Percentiles rank a stretch among this genome's conserved stretches.
Evolutionary conservation across 2,888 invertebrate species (phyloP).

Genomic region (Leuctra nigra): DNA sequence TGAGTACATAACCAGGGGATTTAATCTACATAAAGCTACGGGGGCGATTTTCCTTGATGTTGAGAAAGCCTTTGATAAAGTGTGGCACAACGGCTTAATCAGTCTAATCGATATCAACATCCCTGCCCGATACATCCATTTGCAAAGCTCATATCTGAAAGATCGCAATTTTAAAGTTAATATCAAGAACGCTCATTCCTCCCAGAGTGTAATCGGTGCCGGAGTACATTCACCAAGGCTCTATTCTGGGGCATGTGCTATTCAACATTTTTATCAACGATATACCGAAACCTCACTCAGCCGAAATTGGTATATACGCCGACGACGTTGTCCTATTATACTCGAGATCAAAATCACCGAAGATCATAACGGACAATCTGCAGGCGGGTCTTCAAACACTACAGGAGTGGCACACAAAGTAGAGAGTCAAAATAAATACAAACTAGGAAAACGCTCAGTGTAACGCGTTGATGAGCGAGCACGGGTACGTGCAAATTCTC

Average conservation of each 20-base stretch:
- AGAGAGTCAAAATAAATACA: slow-evolving; percentile 26
- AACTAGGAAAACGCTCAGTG: too few species aligned
- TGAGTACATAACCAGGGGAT: slow-evolving; percentile 30
- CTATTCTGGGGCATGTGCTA: slow-evolving; percentile 30
- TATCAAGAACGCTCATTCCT: slow-evolving; percentile 26
- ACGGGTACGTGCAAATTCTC: too few species aligned
- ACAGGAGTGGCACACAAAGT: slow-evolving; percentile 20
- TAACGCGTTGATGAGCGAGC: too few species aligned
- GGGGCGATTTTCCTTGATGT: too few species aligned
- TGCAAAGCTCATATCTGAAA: slow-evolving; percentile 31
- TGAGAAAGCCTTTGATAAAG: too few species aligned
- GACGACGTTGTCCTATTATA: slow-evolving; percentile 27
- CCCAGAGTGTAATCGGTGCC: slow-evolving; percentile 25
- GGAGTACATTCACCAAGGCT: slow-evolving; percentile 35
- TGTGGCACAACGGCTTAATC: slow-evolving; percentile 33
- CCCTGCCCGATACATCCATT: slow-evolving; percentile 29
- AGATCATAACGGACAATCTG: slow-evolving; percentile 1
- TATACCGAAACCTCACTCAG: slow-evolving; percentile 28
- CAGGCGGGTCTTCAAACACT: slow-evolving; percentile 10
- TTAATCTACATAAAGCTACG: slow-evolving; percentile 30
- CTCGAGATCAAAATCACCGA: neutral
- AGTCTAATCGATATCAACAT: slow-evolving; percentile 29
- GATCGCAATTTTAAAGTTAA: slow-evolving; percentile 31
- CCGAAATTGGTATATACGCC: slow-evolving; percentile 25
- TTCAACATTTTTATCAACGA: slow-evolving; percentile 31